Conservation (phyloP, 2,797 vertebrate species). For the Scyliorhinus canicula region DNA sequence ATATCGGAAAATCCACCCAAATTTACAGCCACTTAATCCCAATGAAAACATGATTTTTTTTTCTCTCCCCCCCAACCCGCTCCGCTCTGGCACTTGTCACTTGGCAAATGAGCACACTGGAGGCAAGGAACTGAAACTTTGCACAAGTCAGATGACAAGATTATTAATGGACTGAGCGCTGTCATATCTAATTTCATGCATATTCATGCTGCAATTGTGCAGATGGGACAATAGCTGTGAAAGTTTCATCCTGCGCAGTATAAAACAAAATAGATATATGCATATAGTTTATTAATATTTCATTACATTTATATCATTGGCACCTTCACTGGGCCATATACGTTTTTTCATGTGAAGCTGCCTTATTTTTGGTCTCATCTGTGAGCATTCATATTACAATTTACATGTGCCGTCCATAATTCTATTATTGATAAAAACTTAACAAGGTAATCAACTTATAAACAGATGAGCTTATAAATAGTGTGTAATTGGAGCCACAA, state of each 20-base stretch:
- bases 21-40: constrained; percentile 67
- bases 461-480: constrained; percentile 20
- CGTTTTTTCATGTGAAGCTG: background rate
- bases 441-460: constrained; percentile 20
- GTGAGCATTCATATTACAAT: background rate
- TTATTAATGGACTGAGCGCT: constrained; percentile 86
- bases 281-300: constrained; percentile 23
- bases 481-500: constrained; percentile 6
- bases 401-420: background rate
- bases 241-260: constrained; percentile 44
- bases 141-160: constrained; percentile 85
- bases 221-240: constrained; percentile 68
- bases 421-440: constrained; percentile 28
- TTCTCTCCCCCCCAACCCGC: constrained; percentile 44
- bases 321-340: constrained; percentile 2
- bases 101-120: constrained; percentile 40
- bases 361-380: background rate
- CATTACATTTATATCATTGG: constrained; percentile 16
- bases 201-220: constrained; percentile 81
- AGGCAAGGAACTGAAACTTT: constrained; percentile 66
- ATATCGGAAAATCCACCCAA: constrained; percentile 53
- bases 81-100: constrained; percentile 49
- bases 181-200: constrained; percentile 83
- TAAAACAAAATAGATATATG: constrained; percentile 45
- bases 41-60: constrained; percentile 53